Base-by-base conservation (phyloP, 1,140 invertebrate species). In the Colletes gigas region DNA sequence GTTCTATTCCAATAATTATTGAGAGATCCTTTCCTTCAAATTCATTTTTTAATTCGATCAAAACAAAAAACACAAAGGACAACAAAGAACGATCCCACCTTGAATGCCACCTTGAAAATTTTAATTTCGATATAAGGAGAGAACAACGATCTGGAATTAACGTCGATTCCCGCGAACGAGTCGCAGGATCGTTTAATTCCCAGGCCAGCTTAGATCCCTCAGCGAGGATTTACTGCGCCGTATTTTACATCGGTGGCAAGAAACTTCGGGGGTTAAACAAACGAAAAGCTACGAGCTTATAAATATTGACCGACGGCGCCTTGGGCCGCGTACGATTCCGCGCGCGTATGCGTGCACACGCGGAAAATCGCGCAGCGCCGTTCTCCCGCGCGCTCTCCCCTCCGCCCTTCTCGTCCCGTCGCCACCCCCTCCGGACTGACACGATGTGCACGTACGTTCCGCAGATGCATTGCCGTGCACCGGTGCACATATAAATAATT, bases 401-500 rank as follows among this genome's bases (percentile, higher is more conserved):
- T 10, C 10, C 50, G 50, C 8, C 50, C 50, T 10, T 10, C 50
- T 10, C 50, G 3, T 50, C 44, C 44, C 44, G 5, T 9, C 44
- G 6, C 8, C 44, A 6, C 44, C 60, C 59, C 55, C 30, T 30
- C 30, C 30, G 30, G 30, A 30, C 30, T 47, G 21, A 55, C 57
- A 74, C 62, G 60, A 66, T 50, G 54, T 57, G 57, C 62, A 79
- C 68, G 50, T 60, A 74, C 72, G 60, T 77, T 77, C 60, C 65
- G 68, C 74, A 69, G 78, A 79, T 69, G 65, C 75, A 69, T 79
- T 41, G 77, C 74, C 74, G 72, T 81, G 66, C 76, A 67, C 63
- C 75, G 75, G 75, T 81, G 78, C 83, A 85, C 81, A 78, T 83
- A 88, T 90, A 90, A 90, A 92, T 90, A 90, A 92, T 92, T 89